Evolutionary conservation across 1,140 invertebrate genomes (phyloP).

Genomic region (Oscheius sp.): DNA sequence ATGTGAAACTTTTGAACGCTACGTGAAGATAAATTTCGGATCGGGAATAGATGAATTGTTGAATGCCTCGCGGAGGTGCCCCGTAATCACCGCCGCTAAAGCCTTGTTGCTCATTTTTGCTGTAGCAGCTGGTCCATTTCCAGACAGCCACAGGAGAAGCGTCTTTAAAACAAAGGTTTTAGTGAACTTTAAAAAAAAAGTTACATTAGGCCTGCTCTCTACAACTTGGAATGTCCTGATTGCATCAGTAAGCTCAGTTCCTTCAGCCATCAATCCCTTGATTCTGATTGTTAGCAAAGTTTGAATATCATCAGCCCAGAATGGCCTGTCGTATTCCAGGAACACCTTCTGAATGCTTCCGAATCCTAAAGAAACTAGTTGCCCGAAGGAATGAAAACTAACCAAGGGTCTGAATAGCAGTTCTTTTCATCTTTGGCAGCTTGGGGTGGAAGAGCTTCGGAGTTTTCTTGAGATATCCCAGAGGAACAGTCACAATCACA

Average conservation of each 20-base stretch:
- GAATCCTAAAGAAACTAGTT: conserved; percentile 9
- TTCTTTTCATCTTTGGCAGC: conserved; percentile 1
- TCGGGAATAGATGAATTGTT: neutral
- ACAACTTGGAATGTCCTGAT: neutral
- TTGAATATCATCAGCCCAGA: conserved; percentile 17
- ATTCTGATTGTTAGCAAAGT: neutral
- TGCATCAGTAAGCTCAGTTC: neutral
- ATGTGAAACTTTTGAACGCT: neutral
- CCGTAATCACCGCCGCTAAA: neutral
- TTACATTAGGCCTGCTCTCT: neutral
- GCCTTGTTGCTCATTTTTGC: neutral
- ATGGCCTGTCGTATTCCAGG: conserved; percentile 6
- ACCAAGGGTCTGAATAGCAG: conserved; percentile 7
- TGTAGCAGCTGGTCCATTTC: neutral
- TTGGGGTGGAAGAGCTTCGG: neutral
- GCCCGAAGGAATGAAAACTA: neutral
- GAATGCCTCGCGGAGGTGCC: neutral
- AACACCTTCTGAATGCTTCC: conserved; percentile 20
- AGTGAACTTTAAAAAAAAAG: neutral
- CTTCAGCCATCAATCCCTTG: neutral
- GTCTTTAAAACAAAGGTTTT: conserved; percentile 4
- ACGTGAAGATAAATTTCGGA: neutral
- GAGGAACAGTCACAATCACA: conserved; percentile 7
- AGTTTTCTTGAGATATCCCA: conserved; percentile 18
- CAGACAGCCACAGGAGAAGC: conserved; percentile 10